Percentiles rank a stretch among this genome's conserved stretches.
These are phyloP conservation scores for Aradophagus sp. DNA, from an alignment of 1,140 invertebrate species.

Conservation along the genomic window DNA sequence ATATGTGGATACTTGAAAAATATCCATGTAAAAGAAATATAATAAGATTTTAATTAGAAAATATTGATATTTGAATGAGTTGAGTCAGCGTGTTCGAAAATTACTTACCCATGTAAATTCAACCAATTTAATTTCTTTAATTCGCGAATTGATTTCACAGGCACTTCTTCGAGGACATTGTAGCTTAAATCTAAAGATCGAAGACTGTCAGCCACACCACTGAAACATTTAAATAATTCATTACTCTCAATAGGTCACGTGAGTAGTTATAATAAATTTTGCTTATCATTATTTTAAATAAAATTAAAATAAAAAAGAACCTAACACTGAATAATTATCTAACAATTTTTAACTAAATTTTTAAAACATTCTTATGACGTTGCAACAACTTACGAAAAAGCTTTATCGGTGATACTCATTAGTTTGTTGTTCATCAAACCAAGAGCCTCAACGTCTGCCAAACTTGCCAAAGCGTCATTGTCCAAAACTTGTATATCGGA, in stretches of 20 bases:
- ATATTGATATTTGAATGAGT: too few relatives aligned
- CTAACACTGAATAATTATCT: too few relatives aligned
- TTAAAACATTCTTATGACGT: too few relatives aligned
- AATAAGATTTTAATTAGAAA: too few relatives aligned
- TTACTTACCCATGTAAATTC: constrained; percentile 78
- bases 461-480: constrained; percentile 73
- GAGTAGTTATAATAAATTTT: too few relatives aligned
- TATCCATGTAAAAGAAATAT: too few relatives aligned
- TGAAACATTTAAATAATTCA: constrained; percentile 56
- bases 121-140: constrained; percentile 78
- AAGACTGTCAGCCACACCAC: constrained; percentile 75
- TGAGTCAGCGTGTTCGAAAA: too few relatives aligned
- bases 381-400: constrained; percentile 72
- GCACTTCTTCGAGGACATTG: constrained; percentile 78
- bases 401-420: constrained; percentile 71
- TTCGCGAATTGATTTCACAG: constrained; percentile 75
- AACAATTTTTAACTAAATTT: too few relatives aligned
- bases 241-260: too few relatives aligned
- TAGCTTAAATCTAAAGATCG: constrained; percentile 80
- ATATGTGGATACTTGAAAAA: too few relatives aligned
- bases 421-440: constrained; percentile 76
- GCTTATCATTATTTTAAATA: too few relatives aligned
- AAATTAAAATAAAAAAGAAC: too few relatives aligned
- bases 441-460: constrained; percentile 69
- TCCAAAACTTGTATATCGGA: constrained; percentile 76